Evolutionary conservation across 2,797 vertebrate genomes (phyloP).

Genomic region (Sebastiscus albofasciatus): DNA sequence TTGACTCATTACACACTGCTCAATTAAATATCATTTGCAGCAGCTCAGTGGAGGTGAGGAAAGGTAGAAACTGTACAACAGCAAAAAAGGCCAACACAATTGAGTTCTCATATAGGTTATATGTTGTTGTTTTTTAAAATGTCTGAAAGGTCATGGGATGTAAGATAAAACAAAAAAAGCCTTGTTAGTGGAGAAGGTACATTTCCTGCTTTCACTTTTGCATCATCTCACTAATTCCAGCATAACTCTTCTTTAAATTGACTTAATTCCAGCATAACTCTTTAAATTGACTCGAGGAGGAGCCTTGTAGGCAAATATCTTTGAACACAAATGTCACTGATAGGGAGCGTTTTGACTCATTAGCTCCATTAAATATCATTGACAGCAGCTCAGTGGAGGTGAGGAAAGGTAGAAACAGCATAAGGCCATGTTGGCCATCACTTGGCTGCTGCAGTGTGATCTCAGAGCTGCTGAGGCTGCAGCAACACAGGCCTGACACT

Average conservation of each 20-base stretch:
- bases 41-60: not conserved
- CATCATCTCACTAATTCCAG: not conserved
- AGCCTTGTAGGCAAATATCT: not conserved
- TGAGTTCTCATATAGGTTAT: no score
- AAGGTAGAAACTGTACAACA: not conserved
- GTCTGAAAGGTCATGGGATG: not conserved
- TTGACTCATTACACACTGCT: conserved; percentile 2
- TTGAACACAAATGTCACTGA: not conserved
- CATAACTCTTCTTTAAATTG: not conserved
- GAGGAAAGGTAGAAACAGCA: not conserved
- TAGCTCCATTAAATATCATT: not conserved
- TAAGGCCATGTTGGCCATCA: conserved; percentile 46
- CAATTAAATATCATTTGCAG: not conserved
- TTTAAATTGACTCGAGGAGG: not conserved
- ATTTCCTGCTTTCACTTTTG: conserved; percentile 61
- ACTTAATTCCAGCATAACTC: no score
- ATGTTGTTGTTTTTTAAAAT: no score
- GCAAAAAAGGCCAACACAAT: no score
- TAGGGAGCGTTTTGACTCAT: conserved; percentile 2
- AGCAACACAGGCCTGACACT: conserved; percentile 27
- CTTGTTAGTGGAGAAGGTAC: not conserved
- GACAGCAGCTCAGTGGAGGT: not conserved
- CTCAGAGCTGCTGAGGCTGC: conserved; percentile 45
- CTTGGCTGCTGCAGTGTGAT: conserved; percentile 56
- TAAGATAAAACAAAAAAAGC: not conserved